Evolutionary conservation across 2,888 invertebrate genomes (phyloP).

Genomic region (Cataglyphis albicans): DNA sequence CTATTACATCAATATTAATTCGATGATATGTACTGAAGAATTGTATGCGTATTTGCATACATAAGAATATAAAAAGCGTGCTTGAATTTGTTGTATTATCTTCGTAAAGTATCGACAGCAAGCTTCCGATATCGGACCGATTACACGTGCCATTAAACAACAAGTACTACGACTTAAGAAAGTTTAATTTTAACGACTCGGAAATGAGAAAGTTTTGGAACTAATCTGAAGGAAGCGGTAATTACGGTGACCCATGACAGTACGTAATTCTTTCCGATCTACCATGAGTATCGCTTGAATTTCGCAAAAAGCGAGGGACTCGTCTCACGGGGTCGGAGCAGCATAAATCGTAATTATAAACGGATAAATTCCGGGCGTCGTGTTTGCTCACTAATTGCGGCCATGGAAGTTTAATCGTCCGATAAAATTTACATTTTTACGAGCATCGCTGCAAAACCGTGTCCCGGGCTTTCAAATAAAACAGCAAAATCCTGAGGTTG

Average conservation of each 20-base stretch:
- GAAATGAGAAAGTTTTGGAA: slow-evolving; percentile 48
- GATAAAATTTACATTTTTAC: slow-evolving; percentile 72
- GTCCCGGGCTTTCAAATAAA: slow-evolving; percentile 46
- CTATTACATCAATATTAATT: background rate
- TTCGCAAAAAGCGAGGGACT: slow-evolving; percentile 13
- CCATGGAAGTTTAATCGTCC: slow-evolving; percentile 67
- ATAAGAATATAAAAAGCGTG: background rate
- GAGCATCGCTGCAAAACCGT: slow-evolving; percentile 51
- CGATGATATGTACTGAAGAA: background rate
- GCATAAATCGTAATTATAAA: slow-evolving; percentile 65
- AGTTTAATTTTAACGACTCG: slow-evolving; percentile 57
- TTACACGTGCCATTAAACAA: slow-evolving; percentile 64
- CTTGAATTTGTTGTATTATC: slow-evolving; percentile 24
- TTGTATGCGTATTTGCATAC: slow-evolving; percentile 5
- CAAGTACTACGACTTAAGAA: slow-evolving; percentile 44
- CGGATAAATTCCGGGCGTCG: slow-evolving; percentile 59
- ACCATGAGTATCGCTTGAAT: background rate
- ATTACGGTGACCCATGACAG: slow-evolving; percentile 46
- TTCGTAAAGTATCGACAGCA: slow-evolving; percentile 50
- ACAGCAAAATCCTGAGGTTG: slow-evolving; percentile 12
- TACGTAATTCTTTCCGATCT: slow-evolving; percentile 47
- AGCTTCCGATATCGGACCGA: slow-evolving; percentile 51
- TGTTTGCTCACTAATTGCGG: slow-evolving; percentile 64
- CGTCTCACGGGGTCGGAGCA: slow-evolving; percentile 6
- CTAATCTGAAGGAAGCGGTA: slow-evolving; percentile 47